Percentiles rank a stretch among this genome's conserved stretches.
Conservation (phyloP, 2,888 invertebrate genomes). For the Tolmerus cingulatus region DNA sequence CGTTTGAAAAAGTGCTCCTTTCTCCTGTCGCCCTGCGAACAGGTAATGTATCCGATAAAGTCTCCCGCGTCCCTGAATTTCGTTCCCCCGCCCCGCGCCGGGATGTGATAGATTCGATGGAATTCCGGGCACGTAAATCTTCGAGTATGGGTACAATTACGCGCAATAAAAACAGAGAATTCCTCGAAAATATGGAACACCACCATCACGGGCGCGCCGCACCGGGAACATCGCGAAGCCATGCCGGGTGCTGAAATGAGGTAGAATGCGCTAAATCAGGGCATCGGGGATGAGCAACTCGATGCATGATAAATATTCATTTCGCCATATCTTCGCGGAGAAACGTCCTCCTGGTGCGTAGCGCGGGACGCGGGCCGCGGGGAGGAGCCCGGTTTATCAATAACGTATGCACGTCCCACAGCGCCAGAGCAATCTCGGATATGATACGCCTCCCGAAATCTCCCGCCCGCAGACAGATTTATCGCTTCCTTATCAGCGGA, state of each 20-base stretch:
- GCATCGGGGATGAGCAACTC: background rate
- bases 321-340: background rate
- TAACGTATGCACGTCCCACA: background rate
- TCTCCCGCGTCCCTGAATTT: background rate
- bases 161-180: conserved; percentile 15
- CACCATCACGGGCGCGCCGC: background rate
- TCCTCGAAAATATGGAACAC: conserved; percentile 19
- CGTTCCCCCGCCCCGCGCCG: background rate
- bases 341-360: background rate
- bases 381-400: background rate
- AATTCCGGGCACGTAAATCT: conserved; percentile 23
- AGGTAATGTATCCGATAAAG: background rate
- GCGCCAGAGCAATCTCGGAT: background rate
- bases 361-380: background rate
- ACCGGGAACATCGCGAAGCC: background rate
- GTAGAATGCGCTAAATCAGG: background rate
- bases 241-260: background rate
- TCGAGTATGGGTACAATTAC: conserved; percentile 8
- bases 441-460: conserved; percentile 7
- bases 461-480: background rate
- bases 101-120: conserved; percentile 14
- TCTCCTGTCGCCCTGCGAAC: background rate
- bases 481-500: conserved; percentile 6
- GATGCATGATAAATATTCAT: conserved; percentile 27
- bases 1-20: background rate